These are phyloP conservation scores for Dicerorhinus sumatrensis DNA, from an alignment of 2,113 vertebrate species.

Conservation along the genomic window DNA sequence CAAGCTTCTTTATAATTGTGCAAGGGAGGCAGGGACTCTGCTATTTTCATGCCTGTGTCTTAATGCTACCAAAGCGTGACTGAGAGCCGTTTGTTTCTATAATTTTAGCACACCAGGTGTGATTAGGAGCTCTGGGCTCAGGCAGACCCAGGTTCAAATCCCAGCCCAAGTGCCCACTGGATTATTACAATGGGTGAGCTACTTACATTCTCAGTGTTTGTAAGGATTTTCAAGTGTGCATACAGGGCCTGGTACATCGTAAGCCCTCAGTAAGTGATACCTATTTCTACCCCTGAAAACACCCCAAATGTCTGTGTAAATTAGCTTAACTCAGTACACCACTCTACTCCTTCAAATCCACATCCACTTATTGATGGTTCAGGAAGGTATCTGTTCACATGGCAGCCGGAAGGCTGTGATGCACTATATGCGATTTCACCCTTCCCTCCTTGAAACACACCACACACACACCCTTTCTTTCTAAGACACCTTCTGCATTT, in stretches of 20 bases:
- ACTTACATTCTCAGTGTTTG: background rate
- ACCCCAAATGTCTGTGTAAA: background rate
- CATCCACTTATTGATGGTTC: background rate
- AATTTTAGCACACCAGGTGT: background rate
- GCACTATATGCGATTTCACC: background rate
- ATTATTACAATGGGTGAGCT: rapidly evolving
- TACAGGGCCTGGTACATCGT: rapidly evolving
- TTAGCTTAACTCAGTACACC: no score
- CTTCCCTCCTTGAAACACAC: background rate
- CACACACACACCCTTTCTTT: background rate
- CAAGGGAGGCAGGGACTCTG: background rate
- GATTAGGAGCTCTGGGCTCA: background rate
- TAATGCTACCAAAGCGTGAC: background rate
- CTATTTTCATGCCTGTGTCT: background rate
- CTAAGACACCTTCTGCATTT: background rate
- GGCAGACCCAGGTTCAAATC: background rate
- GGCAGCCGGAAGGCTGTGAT: rapidly evolving
- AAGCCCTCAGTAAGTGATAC: background rate
- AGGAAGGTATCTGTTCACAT: background rate
- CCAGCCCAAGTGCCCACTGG: background rate
- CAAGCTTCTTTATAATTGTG: background rate
- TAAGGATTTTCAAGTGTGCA: background rate
- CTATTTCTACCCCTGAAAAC: background rate
- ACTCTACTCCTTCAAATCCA: background rate
- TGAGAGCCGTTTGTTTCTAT: background rate